Base-by-base conservation (phyloP, 2,797 vertebrate genomes). In the Halcyon chelicuti region DNA sequence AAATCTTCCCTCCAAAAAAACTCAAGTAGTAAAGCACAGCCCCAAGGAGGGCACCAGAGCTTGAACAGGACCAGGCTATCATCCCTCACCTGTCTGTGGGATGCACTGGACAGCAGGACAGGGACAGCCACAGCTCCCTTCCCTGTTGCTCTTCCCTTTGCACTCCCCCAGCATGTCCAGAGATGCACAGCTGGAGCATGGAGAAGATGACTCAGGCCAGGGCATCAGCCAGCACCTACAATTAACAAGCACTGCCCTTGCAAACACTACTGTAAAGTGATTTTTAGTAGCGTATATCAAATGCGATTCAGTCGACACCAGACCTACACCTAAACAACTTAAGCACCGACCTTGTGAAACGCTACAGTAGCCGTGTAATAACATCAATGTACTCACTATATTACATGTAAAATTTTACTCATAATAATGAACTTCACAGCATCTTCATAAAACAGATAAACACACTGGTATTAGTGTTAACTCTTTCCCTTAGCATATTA, bases 21-120 rank as follows among this genome's bases (percentile, higher is more conserved):
- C 31, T 75, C 5, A 0, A 5, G 9, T 35, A 26, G 37, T 68
- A 51, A 92, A 90, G 9, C 9, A 0, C 19, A 40, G 20, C 5
- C n/a, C 8, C 55, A 23, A 16, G 18, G 22, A 79, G 15, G 16
- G 42, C 42, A 85, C 44, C 52, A 60, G 31, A 51, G 4, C n/a
- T 46, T 14, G 39, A 70, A 70, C 7, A 52, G 42, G 19, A 76
- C 7, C 0, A 1, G 39, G 23, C 33, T 12, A 6, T 25, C 40
- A 39, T 62, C 42, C 66, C 13, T 28, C 12, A 21, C 12, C 29
- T 1, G 0, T 31, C 33, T 37, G 46, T 0, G 0, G 57, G 22
- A 62, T 0, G 1, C 25, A 49, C 26, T 61, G 33, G 25, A 67
- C 9, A 62, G 37, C n/a, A 81, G 44, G n/a, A 65, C 9, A 62